These are phyloP conservation scores for Branchinecta lynchi DNA, from an alignment of 1,140 invertebrate species.

Conservation along the genomic window DNA sequence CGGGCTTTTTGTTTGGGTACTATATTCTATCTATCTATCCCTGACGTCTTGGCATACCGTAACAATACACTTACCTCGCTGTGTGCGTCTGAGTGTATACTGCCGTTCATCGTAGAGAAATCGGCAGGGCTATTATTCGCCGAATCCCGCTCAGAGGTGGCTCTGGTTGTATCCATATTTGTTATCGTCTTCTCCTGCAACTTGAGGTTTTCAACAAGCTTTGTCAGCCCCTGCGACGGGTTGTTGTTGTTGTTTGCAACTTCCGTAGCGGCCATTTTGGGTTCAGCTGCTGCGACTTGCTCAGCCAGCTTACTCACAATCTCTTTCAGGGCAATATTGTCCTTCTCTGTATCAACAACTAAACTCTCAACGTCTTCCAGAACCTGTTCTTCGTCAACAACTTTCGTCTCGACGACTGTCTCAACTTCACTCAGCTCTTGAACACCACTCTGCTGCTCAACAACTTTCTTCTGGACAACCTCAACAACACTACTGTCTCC, in stretches of 20 bases:
- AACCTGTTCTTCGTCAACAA: too few species aligned
- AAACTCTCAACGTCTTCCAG: too few species aligned
- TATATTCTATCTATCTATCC: too few species aligned
- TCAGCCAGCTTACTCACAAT: not conserved
- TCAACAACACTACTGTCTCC: too few species aligned
- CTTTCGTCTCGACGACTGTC: too few species aligned
- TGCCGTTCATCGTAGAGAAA: conserved; percentile 30
- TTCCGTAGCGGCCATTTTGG: not conserved
- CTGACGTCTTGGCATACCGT: too few species aligned
- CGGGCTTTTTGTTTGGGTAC: too few species aligned
- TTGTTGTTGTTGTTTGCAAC: not conserved
- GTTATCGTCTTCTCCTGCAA: not conserved
- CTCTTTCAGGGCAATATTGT: not conserved
- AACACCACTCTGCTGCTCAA: too few species aligned
- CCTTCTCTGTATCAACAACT: too few species aligned
- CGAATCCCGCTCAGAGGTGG: conserved; percentile 35
- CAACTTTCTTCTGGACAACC: too few species aligned
- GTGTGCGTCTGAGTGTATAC: conserved; percentile 47
- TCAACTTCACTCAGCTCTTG: too few species aligned
- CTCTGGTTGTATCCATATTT: not conserved
- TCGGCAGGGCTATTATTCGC: conserved; percentile 50
- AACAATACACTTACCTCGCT: conserved; percentile 38
- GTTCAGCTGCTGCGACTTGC: not conserved
- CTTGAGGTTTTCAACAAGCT: not conserved
- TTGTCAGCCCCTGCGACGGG: not conserved